Evolutionary conservation across 2,888 invertebrate genomes (phyloP).

Genomic region (Trissonchulus sp.): DNA sequence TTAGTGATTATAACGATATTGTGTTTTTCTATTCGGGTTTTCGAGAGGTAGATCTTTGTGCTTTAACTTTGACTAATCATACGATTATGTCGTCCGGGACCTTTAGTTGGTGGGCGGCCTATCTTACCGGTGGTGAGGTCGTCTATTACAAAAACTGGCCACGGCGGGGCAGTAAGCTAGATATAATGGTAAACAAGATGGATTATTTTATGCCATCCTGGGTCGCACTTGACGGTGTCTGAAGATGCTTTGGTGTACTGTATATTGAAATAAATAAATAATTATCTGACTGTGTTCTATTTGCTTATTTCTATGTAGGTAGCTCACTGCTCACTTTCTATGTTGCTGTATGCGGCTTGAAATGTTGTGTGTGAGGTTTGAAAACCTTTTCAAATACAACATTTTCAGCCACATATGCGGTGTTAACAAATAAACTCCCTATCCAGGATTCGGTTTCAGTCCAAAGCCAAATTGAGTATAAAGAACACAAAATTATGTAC

Average conservation of each 20-base stretch:
- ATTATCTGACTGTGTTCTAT: not conserved
- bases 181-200: slow-evolving; percentile 45
- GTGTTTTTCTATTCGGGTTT: not conserved
- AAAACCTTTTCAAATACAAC: too few species aligned
- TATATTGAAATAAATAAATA: not conserved
- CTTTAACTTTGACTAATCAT: slow-evolving; percentile 49
- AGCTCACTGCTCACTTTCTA: too few species aligned
- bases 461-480: too few species aligned
- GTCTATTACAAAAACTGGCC: slow-evolving; percentile 53
- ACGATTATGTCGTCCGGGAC: slow-evolving; percentile 52
- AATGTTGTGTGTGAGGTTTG: too few species aligned
- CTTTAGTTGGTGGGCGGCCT: slow-evolving; percentile 56
- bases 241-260: too few species aligned
- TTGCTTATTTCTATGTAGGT: too few species aligned
- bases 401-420: too few species aligned
- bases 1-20: not conserved
- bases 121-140: slow-evolving; percentile 48
- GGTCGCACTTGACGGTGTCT: slow-evolving; percentile 43
- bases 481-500: too few species aligned
- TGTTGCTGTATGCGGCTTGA: too few species aligned
- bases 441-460: too few species aligned
- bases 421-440: too few species aligned
- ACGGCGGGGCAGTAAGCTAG: slow-evolving; percentile 46
- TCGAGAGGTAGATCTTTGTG: slow-evolving; percentile 52
- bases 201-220: slow-evolving; percentile 53